phyloP scores from a whole-genome alignment of 2,113 vertebrate species.

The Ptilorrhoa leucosticta region DNA sequence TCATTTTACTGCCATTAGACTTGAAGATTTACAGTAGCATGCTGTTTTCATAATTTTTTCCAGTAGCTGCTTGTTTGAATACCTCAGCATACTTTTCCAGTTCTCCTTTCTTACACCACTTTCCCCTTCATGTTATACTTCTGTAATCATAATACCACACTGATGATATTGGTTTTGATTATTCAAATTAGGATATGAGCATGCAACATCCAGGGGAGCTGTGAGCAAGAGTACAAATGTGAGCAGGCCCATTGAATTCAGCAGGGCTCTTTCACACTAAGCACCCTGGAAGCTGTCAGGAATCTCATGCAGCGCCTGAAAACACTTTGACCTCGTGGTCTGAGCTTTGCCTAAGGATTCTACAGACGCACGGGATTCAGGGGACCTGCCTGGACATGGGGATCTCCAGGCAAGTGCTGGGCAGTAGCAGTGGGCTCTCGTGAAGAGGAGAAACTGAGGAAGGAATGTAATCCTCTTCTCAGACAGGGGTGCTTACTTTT shows the following conservation, averaged over 20 bases:
- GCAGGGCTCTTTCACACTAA: not conserved
- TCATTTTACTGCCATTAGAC: not conserved
- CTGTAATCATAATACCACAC: not conserved
- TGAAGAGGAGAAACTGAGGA: not conserved
- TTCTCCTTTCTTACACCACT: not conserved
- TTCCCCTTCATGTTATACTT: not conserved
- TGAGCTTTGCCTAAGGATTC: not conserved
- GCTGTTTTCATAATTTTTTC: not conserved
- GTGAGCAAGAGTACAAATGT: not conserved
- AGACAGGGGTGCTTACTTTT: not conserved
- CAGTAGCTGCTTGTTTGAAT: not conserved
- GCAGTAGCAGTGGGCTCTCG: rapidly evolving
- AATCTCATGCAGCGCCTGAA: not conserved
- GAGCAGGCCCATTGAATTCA: not conserved
- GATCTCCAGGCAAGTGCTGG: not conserved
- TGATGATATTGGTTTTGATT: not conserved
- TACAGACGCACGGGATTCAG: not conserved
- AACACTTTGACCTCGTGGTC: not conserved
- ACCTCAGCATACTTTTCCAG: not conserved
- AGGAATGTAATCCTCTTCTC: not conserved
- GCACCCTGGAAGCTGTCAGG: not conserved
- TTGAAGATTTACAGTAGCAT: not conserved
- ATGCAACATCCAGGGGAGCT: not conserved
- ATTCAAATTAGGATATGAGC: not conserved
- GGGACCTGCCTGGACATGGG: not conserved